These are phyloP conservation scores for Hippocampus guttulatus DNA, from an alignment of 2,113 vertebrate genomes.

Conservation along the genomic window DNA sequence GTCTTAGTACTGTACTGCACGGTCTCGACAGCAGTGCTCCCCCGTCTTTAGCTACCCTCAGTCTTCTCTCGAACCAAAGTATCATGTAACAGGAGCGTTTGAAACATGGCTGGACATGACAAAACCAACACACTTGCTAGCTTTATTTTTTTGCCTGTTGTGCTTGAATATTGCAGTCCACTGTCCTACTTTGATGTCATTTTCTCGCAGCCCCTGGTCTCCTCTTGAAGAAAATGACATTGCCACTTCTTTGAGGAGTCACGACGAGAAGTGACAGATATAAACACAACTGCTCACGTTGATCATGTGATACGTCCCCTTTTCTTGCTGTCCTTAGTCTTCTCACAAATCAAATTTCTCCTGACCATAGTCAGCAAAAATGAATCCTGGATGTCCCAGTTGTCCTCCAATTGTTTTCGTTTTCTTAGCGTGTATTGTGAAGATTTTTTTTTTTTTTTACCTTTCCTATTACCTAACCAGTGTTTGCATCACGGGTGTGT, in stretches of 20 bases:
- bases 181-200: background rate
- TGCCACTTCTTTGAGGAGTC: background rate
- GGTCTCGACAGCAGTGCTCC: too few relatives aligned
- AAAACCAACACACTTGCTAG: background rate
- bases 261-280: background rate
- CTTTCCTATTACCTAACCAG: background rate
- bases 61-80: too few relatives aligned
- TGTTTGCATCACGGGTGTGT: background rate
- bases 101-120: too few relatives aligned
- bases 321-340: background rate
- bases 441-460: background rate
- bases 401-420: background rate
- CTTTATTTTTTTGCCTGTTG: background rate
- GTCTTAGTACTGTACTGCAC: too few relatives aligned
- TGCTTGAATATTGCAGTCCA: background rate
- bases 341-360: background rate
- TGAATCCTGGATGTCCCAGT: background rate
- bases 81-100: too few relatives aligned
- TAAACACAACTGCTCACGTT: background rate
- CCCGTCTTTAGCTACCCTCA: too few relatives aligned
- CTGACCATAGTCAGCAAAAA: background rate
- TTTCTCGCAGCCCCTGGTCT: background rate
- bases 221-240: background rate
- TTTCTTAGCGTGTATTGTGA: background rate
- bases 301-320: background rate